A percentile compares a stretch with the other conserved stretches of the same genome.
Evolutionary conservation across 2,113 vertebrate genomes (phyloP).

Genomic region (Perca fluviatilis): DNA sequence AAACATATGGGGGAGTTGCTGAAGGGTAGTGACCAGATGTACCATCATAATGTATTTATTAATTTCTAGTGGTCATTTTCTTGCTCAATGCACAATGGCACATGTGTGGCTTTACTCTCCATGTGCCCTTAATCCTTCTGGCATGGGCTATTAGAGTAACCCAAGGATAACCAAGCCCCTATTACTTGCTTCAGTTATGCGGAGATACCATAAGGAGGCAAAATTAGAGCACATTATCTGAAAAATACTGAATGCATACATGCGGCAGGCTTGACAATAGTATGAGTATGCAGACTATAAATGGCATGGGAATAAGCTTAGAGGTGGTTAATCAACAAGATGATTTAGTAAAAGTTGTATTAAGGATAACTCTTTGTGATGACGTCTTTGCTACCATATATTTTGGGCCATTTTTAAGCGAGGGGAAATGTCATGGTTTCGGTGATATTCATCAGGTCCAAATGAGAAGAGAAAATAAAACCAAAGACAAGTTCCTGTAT

Average conservation of each 20-base stretch:
- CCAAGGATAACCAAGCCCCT: background rate
- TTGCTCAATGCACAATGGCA: background rate
- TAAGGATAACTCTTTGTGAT: background rate
- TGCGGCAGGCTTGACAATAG: background rate
- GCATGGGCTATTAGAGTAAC: background rate
- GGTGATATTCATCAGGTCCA: background rate
- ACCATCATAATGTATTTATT: too few species aligned
- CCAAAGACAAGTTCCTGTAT: constrained; percentile 29
- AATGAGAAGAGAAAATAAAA: background rate
- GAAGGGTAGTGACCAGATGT: constrained; percentile 2
- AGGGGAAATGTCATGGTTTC: background rate
- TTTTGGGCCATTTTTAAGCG: constrained; percentile 21
- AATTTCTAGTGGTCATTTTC: constrained; percentile 3
- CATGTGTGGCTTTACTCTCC: constrained; percentile 6
- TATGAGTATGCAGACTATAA: background rate
- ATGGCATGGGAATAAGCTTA: background rate
- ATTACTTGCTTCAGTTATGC: background rate
- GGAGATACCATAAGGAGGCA: background rate
- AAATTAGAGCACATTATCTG: background rate
- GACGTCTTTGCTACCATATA: background rate
- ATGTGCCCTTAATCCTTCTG: constrained; percentile 14
- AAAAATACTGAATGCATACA: background rate
- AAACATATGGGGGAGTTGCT: constrained; percentile 35
- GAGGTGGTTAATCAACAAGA: background rate
- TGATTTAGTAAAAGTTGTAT: background rate